phyloP scores from a whole-genome alignment of 2,797 vertebrate species.

The Notoglanidium macrostoma region DNA sequence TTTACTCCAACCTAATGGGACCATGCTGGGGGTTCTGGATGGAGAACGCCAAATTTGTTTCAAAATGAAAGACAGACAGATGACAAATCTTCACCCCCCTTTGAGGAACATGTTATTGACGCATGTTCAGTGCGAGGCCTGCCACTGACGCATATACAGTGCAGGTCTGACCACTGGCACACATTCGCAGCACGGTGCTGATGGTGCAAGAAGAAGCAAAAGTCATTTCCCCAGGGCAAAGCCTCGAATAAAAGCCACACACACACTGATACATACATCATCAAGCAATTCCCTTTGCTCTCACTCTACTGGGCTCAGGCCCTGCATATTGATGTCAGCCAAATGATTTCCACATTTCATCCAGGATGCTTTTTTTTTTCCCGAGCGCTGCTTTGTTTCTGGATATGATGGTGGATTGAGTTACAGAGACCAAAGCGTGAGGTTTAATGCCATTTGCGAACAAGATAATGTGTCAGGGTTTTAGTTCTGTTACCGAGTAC shows the following conservation, averaged over 20 bases:
- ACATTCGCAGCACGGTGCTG: conserved; percentile 11
- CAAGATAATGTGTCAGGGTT: conserved; percentile 8
- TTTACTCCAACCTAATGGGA: neutral
- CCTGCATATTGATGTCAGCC: conserved; percentile 56
- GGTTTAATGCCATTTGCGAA: conserved; percentile 36
- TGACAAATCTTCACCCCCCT: conserved; percentile 51
- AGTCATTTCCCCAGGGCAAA: conserved; percentile 21
- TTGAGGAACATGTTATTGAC: conserved; percentile 48
- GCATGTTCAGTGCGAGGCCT: conserved; percentile 27
- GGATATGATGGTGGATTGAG: conserved; percentile 43
- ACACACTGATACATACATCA: conserved; percentile 43
- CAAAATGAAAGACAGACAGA: conserved; percentile 18
- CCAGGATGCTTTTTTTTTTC: conserved; percentile 43
- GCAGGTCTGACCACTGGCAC: conserved; percentile 18
- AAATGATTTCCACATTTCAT: conserved; percentile 73
- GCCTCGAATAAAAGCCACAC: conserved; percentile 10
- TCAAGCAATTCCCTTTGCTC: conserved; percentile 35
- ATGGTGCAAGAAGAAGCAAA: conserved; percentile 45
- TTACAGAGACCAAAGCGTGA: conserved; percentile 33
- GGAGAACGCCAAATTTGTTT: conserved; percentile 1
- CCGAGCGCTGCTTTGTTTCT: conserved; percentile 49
- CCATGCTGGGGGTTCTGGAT: conserved; percentile 12
- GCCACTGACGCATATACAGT: conserved; percentile 54
- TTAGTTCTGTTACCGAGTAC: conserved; percentile 13
- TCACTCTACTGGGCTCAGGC: conserved; percentile 65